Evolutionary conservation across 2,888 invertebrate species (phyloP), one percentile per base, ranked within the genome.

Genomic region (Trissolcus japonicus): DNA sequence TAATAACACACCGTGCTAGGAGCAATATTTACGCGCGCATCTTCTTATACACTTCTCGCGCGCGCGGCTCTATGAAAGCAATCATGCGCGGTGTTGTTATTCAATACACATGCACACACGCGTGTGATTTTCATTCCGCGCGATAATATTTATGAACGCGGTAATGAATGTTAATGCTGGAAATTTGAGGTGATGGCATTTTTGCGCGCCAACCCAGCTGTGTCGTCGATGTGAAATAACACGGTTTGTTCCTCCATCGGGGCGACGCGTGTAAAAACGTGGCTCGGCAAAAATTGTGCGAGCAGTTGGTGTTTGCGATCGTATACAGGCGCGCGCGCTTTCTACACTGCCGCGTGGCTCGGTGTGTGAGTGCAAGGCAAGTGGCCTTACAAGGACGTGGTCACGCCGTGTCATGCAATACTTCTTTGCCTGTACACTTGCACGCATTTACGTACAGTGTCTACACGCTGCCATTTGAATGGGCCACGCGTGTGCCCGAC

Each of bases 301-400:
- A 53, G 35, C 41, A 17, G 56, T 14, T 19, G 51, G 56, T 61
- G 35, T 14, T 25, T 25, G 51, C 51, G 35, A 54, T 17, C 35
- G 54, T 57, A 41, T 43, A 46, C 51, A 51, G 14, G 13, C 54
- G 53, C 54, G 53, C 41, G 56, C 62, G 69, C 69, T 74, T 74
- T 54, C 69, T 76, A 73, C 69, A 74, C 80, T 76, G 76, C 63
- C 80, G 80, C 77, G 74, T 48, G 77, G 71, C 78, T 75, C 76
- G 79, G 9, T 51, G 78, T 81, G 80, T 72, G 79, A 80, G 80
- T 82, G 80, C 80, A 81, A 85, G 84, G 85, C 87, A 86, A 88
- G 88, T 87, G 88, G 88, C 88, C 88, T 88, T 88, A 88, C 88
- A 88, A 88, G 88, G 88, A 85, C 88, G 88, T 86, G 74, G 82